Base-by-base conservation (phyloP, 2,113 vertebrate species). In the Brachionichthys hirsutus region DNA sequence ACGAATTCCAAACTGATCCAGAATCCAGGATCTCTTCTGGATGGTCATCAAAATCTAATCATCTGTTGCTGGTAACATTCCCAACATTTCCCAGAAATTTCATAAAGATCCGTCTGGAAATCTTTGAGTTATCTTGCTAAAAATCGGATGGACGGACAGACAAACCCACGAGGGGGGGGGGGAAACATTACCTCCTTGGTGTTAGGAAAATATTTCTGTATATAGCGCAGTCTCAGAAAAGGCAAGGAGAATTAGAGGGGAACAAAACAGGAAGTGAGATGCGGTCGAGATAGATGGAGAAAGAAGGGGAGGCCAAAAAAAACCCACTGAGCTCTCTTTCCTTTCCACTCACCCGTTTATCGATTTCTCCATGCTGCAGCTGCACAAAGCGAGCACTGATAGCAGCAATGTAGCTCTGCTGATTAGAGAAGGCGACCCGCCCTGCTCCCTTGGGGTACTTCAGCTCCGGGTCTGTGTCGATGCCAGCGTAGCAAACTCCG, bases 331-430 rank as follows among this genome's bases (percentile, higher is more conserved):
- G 77, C 44, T 59, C 64, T 55, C 49, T 48, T 74, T 65, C 62
- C 70, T 64, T 52, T 74, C 54, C 20, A 81, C 96, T 94, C 90
- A 99, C 97, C 95, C 97, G 95, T 95, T 99, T 99, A 94, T 99
- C 97, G 89, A 99, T 99, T 87, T 99, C 97, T 84, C 97, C 97
- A 73, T 99, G 97, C 93, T 99, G 97, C 92, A 99, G 95, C 91
- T 99, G 97, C 83, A 99, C 97, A 89, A 99, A 99, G 90, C 97
- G 97, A 89, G 97, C 97, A 74, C 97, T 98, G 94, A 99, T 99
- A 94, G 97, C 97, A 92, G 97, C 97, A 87, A 99, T 99, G 93
- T 99, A 99, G 89, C 97, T 99, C 92, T 99, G 97, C 87, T 99
- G 97, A 93, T 99, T 99, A 88, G 97, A 99, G 86, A 99, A 99